Evolutionary conservation across 2,113 vertebrate species (phyloP).

Genomic region (Phycodurus eques): DNA sequence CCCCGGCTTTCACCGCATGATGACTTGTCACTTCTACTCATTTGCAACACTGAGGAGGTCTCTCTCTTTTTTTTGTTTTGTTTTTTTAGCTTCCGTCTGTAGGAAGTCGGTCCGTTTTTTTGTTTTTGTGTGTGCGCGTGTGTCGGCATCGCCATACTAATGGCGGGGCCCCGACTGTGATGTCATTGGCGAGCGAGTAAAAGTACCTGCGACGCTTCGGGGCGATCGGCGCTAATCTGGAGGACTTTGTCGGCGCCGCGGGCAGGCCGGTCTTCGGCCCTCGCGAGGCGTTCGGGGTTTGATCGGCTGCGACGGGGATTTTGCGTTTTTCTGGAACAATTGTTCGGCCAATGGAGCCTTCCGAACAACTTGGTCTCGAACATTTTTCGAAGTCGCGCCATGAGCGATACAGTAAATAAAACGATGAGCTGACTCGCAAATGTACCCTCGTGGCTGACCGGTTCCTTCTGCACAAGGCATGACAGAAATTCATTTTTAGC

Average conservation of each 20-base stretch:
- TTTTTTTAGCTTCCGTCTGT: background rate
- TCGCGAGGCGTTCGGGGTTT: conserved; percentile 52
- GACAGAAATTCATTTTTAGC: too few relatives aligned
- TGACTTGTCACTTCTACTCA: conserved; percentile 22
- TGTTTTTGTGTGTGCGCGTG: background rate
- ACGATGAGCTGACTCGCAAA: too few relatives aligned
- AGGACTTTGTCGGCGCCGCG: conserved; percentile 18
- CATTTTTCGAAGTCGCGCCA: too few relatives aligned
- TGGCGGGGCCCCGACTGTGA: background rate
- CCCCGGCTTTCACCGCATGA: conserved; percentile 2
- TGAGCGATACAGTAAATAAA: too few relatives aligned
- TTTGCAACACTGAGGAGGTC: conserved; percentile 21
- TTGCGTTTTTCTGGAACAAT: conserved; percentile 68
- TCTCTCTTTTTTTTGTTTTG: background rate
- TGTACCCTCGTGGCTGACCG: too few relatives aligned
- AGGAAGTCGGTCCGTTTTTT: background rate
- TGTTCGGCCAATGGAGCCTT: conserved; percentile 53
- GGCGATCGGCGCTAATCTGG: conserved; percentile 50
- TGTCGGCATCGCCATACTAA: conserved; percentile 32
- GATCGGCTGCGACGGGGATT: conserved; percentile 62
- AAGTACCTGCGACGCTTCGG: conserved; percentile 45
- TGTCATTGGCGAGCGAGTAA: conserved; percentile 27
- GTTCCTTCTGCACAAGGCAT: too few relatives aligned
- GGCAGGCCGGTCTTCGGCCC: conserved; percentile 40
- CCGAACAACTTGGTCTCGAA: conserved; percentile 56